Percentiles rank a stretch among this genome's conserved stretches.
phyloP scores from a whole-genome alignment of 2,797 vertebrate species.

The Fistularia commersonii region DNA sequence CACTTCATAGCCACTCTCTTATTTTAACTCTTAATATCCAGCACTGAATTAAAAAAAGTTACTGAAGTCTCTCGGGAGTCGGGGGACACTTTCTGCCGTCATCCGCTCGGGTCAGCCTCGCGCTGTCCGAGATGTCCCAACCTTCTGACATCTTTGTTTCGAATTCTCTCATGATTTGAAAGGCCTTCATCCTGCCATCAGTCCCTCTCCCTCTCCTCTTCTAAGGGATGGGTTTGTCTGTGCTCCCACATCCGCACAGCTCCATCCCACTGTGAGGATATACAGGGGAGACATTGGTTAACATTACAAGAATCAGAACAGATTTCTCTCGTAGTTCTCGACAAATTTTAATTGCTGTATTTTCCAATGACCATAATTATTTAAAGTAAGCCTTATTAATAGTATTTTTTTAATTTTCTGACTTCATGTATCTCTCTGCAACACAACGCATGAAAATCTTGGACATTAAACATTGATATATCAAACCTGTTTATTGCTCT shows the following conservation, averaged over 20 bases:
- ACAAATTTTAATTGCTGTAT: too few relatives aligned
- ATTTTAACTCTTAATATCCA: slow-evolving; percentile 40
- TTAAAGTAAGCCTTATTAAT: too few relatives aligned
- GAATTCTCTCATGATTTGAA: slow-evolving; percentile 1
- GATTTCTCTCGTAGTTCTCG: too few relatives aligned
- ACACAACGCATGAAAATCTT: too few relatives aligned
- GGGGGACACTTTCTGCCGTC: slow-evolving; percentile 15
- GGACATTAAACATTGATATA: too few relatives aligned
- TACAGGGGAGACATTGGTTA: not conserved
- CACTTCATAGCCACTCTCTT: slow-evolving; percentile 41
- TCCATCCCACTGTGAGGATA: slow-evolving; percentile 84
- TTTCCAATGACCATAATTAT: too few relatives aligned
- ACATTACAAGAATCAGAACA: too few relatives aligned
- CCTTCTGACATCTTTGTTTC: slow-evolving; percentile 17
- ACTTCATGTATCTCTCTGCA: too few relatives aligned
- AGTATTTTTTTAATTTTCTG: too few relatives aligned
- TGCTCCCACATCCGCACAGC: slow-evolving; percentile 87
- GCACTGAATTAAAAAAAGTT: slow-evolving; percentile 45
- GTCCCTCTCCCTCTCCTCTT: slow-evolving; percentile 64
- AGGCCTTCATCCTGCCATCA: slow-evolving; percentile 8
- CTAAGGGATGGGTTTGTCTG: slow-evolving; percentile 80
- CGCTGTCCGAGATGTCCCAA: slow-evolving; percentile 17
- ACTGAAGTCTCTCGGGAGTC: slow-evolving; percentile 28
- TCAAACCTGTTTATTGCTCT: too few relatives aligned
- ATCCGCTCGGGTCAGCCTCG: slow-evolving; percentile 7